phyloP scores from a whole-genome alignment of 1,140 invertebrate species.

The Liolophura sinensis region DNA sequence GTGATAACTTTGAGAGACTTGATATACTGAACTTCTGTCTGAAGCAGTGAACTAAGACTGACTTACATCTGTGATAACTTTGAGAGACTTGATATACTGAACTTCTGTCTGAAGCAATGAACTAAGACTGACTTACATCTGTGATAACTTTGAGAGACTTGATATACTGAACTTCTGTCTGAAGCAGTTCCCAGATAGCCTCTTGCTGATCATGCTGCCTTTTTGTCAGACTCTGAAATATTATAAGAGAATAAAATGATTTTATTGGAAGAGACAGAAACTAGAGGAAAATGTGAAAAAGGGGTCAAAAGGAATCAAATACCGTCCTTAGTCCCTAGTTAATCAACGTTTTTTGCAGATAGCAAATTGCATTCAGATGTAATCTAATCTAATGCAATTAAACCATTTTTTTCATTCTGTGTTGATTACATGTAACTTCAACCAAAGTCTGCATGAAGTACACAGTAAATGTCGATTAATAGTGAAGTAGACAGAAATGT shows the following conservation, averaged over 20 bases:
- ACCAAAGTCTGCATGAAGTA: too few species aligned
- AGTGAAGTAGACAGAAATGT: too few species aligned
- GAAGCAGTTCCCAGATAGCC: conserved; percentile 87
- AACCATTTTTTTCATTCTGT: too few species aligned
- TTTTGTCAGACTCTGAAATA: conserved; percentile 66
- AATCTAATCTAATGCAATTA: background rate
- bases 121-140: conserved; percentile 68
- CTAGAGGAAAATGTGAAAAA: background rate
- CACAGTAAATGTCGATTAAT: too few species aligned
- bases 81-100: conserved; percentile 59
- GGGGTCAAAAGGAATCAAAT: background rate
- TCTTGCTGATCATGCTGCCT: conserved; percentile 83
- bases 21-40: too few species aligned
- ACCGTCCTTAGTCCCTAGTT: background rate
- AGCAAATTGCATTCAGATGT: background rate
- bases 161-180: conserved; percentile 87
- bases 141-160: conserved; percentile 82
- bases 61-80: too few species aligned
- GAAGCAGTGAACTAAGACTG: too few species aligned
- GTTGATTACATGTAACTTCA: too few species aligned
- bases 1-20: too few species aligned
- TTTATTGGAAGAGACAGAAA: background rate
- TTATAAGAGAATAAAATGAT: background rate
- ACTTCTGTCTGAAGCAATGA: conserved; percentile 80
- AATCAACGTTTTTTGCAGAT: background rate